Percentiles rank a stretch among this genome's conserved stretches.
Evolutionary conservation across 1,140 invertebrate genomes (phyloP).

Genomic region (Zeugodacus cucurbitae): DNA sequence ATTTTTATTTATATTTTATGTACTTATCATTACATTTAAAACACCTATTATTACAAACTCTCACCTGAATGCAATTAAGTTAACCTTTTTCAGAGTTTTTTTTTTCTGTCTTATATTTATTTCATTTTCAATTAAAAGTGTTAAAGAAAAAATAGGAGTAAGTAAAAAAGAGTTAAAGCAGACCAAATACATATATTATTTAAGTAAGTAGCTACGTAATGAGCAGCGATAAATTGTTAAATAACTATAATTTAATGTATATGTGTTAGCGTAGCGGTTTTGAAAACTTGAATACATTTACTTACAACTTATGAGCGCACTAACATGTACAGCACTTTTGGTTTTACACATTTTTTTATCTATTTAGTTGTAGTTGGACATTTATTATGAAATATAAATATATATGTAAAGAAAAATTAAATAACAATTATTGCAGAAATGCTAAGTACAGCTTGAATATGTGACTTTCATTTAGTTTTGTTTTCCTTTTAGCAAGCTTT

Average conservation of each 20-base stretch:
- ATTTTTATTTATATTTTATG: neutral
- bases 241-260: too few species aligned
- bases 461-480: neutral
- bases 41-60: neutral
- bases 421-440: neutral
- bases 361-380: neutral
- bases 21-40: neutral
- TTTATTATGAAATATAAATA: neutral
- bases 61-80: slow-evolving; percentile 2
- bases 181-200: neutral
- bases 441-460: neutral
- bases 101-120: neutral
- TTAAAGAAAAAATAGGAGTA: neutral
- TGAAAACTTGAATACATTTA: neutral
- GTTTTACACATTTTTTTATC: neutral
- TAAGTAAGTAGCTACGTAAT: neutral
- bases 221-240: neutral
- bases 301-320: neutral
- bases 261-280: neutral
- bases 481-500: neutral
- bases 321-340: neutral
- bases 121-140: neutral
- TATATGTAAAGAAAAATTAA: neutral
- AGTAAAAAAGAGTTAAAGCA: neutral
- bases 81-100: neutral